phyloP scores from a whole-genome alignment of 2,113 vertebrate genomes.

The Apeltes quadracus region DNA sequence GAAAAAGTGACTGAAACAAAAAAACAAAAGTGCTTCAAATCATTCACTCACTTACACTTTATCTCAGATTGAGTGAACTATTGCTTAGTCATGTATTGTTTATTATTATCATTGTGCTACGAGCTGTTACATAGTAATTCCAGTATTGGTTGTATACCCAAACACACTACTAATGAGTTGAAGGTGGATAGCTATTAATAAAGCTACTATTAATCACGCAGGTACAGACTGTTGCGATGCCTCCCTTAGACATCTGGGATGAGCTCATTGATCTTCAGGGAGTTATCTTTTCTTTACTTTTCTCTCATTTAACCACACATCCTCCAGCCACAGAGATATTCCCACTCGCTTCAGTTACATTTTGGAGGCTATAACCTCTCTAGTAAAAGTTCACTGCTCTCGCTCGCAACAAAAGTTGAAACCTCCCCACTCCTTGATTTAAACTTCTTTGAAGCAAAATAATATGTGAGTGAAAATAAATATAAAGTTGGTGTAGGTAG shows the following conservation, averaged over 20 bases:
- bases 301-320: slow-evolving; percentile 9
- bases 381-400: slow-evolving; percentile 13
- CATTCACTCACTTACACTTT: neutral
- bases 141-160: neutral
- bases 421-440: slow-evolving; percentile 19
- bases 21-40: neutral
- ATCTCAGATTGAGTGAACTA: neutral
- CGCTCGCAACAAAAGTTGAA: neutral
- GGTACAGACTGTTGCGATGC: neutral
- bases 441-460: neutral
- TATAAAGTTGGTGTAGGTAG: no score
- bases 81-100: neutral
- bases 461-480: no score
- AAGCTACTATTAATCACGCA: neutral
- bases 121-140: neutral
- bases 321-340: neutral
- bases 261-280: slow-evolving; percentile 25
- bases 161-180: neutral
- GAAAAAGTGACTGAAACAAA: neutral
- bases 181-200: neutral
- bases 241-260: neutral
- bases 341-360: slow-evolving; percentile 21
- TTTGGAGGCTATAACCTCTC: slow-evolving; percentile 12
- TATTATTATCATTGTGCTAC: neutral
- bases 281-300: slow-evolving; percentile 17